A percentile compares a stretch with the other conserved stretches of the same genome.
These are phyloP conservation scores for Baccha elongata DNA, from an alignment of 2,888 invertebrate species.

Conservation along the genomic window DNA sequence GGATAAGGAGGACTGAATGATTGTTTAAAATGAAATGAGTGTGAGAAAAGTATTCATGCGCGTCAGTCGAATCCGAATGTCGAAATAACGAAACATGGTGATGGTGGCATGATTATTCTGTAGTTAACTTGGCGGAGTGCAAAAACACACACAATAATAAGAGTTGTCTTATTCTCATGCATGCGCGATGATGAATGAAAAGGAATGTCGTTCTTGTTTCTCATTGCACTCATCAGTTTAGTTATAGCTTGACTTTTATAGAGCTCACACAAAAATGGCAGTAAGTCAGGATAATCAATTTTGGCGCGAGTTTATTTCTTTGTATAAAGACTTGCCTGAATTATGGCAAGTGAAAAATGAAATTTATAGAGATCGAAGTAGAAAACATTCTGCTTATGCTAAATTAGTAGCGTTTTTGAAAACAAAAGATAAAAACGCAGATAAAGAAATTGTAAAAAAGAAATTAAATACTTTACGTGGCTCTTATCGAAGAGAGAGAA, in stretches of 20 bases:
- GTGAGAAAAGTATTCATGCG: too few species aligned
- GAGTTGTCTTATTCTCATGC: too few species aligned
- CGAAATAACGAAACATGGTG: too few species aligned
- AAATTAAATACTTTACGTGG: conserved; percentile 27
- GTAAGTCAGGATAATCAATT: conserved; percentile 4
- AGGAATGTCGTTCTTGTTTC: background rate
- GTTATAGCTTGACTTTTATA: background rate
- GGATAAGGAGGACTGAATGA: too few species aligned
- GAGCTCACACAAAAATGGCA: background rate
- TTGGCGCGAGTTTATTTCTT: conserved; percentile 10
- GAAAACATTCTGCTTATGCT: background rate
- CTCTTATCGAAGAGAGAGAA: conserved; percentile 32
- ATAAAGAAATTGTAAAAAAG: background rate
- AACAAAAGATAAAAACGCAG: conserved; percentile 8
- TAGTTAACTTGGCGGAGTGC: too few species aligned
- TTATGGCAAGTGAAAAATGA: conserved; percentile 9
- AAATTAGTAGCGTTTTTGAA: conserved; percentile 10
- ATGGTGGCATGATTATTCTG: too few species aligned
- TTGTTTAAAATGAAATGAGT: too few species aligned
- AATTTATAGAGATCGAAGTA: background rate
- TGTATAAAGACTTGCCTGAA: conserved; percentile 10
- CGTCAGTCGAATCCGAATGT: too few species aligned
- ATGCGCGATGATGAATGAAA: too few species aligned
- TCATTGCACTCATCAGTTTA: background rate
- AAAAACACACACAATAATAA: too few species aligned